These are phyloP conservation scores for Drosophila baimaii DNA, from an alignment of 1,140 invertebrate genomes.

Conservation along the genomic window DNA sequence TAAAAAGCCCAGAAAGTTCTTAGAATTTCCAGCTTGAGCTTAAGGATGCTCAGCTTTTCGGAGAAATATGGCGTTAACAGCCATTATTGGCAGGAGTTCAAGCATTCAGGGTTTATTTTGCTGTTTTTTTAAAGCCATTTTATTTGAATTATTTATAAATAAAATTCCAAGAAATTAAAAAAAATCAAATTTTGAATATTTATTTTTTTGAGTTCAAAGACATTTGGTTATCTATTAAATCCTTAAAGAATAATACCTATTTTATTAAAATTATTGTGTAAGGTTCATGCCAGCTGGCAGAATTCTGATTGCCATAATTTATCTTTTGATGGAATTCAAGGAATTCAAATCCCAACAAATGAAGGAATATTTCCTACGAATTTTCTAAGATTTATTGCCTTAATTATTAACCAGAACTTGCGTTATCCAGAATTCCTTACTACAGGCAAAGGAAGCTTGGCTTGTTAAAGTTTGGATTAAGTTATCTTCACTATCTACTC, in stretches of 20 bases:
- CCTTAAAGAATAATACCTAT: no score
- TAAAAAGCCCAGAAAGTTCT: slow-evolving; percentile 7
- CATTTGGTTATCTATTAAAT: no score
- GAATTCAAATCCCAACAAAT: not conserved
- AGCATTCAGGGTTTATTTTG: not conserved
- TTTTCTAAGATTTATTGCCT: not conserved
- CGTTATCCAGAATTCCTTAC: not conserved
- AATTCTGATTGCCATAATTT: no score
- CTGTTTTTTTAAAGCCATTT: not conserved
- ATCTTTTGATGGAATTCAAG: not conserved
- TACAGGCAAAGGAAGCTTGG: not conserved
- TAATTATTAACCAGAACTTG: not conserved
- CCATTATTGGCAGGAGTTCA: no score
- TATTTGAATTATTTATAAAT: not conserved
- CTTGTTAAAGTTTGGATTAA: not conserved
- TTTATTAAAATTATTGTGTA: no score
- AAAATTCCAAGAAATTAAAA: not conserved
- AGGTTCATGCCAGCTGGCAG: no score
- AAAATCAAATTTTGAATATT: not conserved
- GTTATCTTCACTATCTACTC: not conserved
- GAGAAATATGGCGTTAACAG: not conserved
- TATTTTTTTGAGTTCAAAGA: no score
- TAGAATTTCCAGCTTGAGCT: slow-evolving; percentile 2
- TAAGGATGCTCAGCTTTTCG: slow-evolving; percentile 20
- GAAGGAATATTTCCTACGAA: not conserved